Base-by-base conservation (phyloP, 2,797 vertebrate species). In the Molossus alvarezi region DNA sequence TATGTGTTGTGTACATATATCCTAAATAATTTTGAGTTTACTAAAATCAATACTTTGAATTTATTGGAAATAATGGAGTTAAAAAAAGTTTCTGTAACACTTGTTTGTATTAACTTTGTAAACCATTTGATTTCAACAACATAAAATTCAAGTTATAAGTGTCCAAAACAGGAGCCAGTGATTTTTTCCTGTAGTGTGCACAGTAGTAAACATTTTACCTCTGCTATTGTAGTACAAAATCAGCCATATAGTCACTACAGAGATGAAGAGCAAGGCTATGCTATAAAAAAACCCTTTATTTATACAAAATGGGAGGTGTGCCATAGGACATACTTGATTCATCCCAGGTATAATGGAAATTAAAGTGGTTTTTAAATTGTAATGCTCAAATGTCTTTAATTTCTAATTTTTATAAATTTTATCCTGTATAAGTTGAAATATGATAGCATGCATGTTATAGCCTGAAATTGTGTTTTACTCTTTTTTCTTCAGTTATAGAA, bases 361-460 rank as follows among this genome's bases (percentile, higher is more conserved):
- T 82, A 86, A 94, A 91, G 6, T 89, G 11, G 1, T 82, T 82
- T 86, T 90, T 21, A 90, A 72, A 10, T 23, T 86, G 13, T 29
- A 79, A 82, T 48, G 15, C 14, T 87, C 60, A 1, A 18, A 64
- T 58, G 6, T 27, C 58, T 95, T 86, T 60, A 88, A 87, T 81
- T 83, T 87, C 37, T 90, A 65, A 82, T 27, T 82, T 86, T 83
- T 85, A 76, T 41, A 85, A 88, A 29, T 55, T 77, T 71, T 93
- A 37, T 58, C 8, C 9, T 82, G 48, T 88, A 2, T 81, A 53
- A 69, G 21, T 33, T 69, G 41, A 14, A 41, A 67, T 88, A 69
- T 60, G 45, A 2, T 75, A 84, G 5, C 33, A 93, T 84, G 88
- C 58, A 81, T 69, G 80, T 76, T 58, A 69, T 73, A 13, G 33